Percentiles rank a stretch among this genome's conserved stretches.
These are phyloP conservation scores for Latrodectus geometricus DNA, from an alignment of 1,140 invertebrate genomes.

Conservation along the genomic window DNA sequence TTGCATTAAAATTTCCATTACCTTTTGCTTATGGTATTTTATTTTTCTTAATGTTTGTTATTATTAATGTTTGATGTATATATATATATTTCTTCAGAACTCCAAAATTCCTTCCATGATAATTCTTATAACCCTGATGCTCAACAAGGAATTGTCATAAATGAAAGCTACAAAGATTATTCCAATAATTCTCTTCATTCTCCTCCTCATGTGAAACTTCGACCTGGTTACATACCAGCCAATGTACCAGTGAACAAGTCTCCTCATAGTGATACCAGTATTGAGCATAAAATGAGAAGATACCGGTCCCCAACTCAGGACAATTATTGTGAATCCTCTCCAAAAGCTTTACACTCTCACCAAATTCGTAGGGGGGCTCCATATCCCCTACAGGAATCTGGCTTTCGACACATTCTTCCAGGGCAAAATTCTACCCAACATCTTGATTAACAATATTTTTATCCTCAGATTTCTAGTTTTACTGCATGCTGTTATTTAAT, in stretches of 20 bases:
- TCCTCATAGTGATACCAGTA: neutral
- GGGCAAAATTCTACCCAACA: neutral
- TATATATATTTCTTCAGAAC: conserved; percentile 24
- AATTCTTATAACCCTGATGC: neutral
- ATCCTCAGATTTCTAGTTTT: too few species aligned
- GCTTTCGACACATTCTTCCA: conserved; percentile 18
- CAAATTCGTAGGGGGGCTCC: neutral
- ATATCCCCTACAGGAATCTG: conserved; percentile 32
- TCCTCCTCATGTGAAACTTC: conserved; percentile 9
- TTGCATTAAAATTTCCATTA: neutral
- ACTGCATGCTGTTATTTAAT: too few species aligned
- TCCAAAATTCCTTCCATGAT: neutral
- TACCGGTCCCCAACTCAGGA: neutral
- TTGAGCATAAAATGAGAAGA: neutral
- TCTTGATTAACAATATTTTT: too few species aligned
- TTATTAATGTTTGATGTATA: neutral
- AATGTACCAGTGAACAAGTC: conserved; percentile 34
- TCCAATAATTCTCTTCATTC: conserved; percentile 1
- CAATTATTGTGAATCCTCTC: neutral
- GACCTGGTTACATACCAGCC: conserved; percentile 23
- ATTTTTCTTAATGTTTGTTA: neutral
- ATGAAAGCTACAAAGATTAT: conserved; percentile 43
- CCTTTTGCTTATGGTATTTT: neutral
- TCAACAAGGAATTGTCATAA: conserved; percentile 16
- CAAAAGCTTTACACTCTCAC: neutral